These are phyloP conservation scores for Ophion costatus DNA, from an alignment of 2,888 invertebrate genomes.

Conservation along the genomic window DNA sequence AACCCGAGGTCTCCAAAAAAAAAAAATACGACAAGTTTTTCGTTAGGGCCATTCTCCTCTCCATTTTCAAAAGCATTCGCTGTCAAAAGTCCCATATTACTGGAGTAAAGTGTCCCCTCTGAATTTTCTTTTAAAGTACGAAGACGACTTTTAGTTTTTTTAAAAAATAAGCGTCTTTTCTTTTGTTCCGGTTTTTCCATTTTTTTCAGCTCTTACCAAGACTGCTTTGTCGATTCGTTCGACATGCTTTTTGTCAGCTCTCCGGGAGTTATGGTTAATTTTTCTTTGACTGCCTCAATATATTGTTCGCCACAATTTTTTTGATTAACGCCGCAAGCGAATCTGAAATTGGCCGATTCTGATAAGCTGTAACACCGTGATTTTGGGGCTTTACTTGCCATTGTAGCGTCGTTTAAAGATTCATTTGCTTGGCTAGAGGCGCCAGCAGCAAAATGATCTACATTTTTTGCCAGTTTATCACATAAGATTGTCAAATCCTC, in stretches of 20 bases:
- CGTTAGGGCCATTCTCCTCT: neutral
- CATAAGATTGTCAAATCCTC: conserved; percentile 13
- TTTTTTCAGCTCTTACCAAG: conserved; percentile 1
- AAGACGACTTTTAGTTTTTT: neutral
- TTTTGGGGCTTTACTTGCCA: conserved; percentile 55
- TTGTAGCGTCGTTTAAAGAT: conserved; percentile 47
- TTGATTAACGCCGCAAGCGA: conserved; percentile 51
- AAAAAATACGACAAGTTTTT: neutral
- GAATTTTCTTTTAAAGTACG: neutral
- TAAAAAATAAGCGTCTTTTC: neutral
- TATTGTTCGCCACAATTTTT: conserved; percentile 54
- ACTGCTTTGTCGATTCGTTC: conserved; percentile 3
- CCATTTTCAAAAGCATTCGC: conserved; percentile 4
- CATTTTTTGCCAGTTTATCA: conserved; percentile 51
- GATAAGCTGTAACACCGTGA: conserved; percentile 50
- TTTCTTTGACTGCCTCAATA: conserved; percentile 1
- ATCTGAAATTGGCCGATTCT: conserved; percentile 51
- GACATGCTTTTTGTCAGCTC: neutral
- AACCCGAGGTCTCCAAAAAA: conserved; percentile 42
- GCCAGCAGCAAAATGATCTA: conserved; percentile 49
- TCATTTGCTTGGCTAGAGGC: conserved; percentile 44
- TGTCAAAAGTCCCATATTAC: conserved; percentile 7
- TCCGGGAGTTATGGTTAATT: neutral
- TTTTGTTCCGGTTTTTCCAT: conserved; percentile 1
- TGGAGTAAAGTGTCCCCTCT: neutral